Percentiles rank a stretch among this genome's conserved stretches.
Evolutionary conservation across 2,797 vertebrate species (phyloP).

Genomic region (Sebastes minor): DNA sequence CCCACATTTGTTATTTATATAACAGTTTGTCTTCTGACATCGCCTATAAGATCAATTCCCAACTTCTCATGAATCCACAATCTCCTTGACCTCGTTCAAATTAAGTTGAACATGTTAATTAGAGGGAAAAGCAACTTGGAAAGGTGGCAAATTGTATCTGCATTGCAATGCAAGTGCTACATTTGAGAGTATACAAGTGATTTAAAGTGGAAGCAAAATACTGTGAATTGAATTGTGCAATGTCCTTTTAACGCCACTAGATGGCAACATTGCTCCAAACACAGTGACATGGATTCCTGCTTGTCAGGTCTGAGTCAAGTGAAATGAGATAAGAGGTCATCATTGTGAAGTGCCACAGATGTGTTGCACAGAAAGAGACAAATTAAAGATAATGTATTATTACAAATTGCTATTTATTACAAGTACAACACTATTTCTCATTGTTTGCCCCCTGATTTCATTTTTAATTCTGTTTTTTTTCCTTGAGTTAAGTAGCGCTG

Average conservation of each 20-base stretch:
- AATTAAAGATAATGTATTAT: rapidly evolving
- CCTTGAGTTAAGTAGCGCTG: too few relatives aligned
- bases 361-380: not conserved
- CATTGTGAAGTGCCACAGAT: not conserved
- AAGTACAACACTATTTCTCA: too few relatives aligned
- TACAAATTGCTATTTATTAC: not conserved
- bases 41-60: not conserved
- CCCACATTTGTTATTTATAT: not conserved
- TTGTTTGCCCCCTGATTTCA: not conserved
- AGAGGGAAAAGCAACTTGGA: constrained; percentile 14
- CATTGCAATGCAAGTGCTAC: constrained; percentile 13
- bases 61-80: constrained; percentile 18
- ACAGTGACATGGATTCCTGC: not conserved
- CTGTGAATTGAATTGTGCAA: not conserved
- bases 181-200: not conserved
- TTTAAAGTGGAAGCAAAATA: not conserved
- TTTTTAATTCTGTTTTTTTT: not conserved
- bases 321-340: constrained; percentile 15
- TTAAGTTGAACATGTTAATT: constrained; percentile 41
- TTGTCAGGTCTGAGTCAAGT: not conserved
- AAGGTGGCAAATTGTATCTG: constrained; percentile 41
- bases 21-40: not conserved
- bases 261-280: constrained; percentile 59
- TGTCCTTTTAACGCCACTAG: constrained; percentile 32
- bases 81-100: constrained; percentile 30